Conservation (phyloP, 2,888 invertebrate species). For the Dryobotodes eremita region DNA sequence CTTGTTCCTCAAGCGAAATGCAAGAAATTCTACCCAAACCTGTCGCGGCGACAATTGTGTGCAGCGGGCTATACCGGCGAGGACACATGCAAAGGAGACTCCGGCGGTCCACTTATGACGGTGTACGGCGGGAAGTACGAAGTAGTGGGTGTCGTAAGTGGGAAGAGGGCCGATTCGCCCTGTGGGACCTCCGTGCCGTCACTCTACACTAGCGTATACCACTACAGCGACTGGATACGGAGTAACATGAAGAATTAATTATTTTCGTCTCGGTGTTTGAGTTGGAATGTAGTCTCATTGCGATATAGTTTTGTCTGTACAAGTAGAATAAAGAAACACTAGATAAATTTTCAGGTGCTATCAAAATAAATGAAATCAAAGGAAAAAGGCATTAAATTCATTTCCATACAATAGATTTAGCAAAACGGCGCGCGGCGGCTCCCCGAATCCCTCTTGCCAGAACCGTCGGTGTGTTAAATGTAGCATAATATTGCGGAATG, state of each 20-base stretch:
- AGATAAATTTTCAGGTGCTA: background rate
- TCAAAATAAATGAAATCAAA: slow-evolving; percentile 49
- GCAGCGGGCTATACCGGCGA: slow-evolving; percentile 84
- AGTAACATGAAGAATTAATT: slow-evolving; percentile 72
- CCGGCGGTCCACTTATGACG: slow-evolving; percentile 87
- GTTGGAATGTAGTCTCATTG: background rate
- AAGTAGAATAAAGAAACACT: slow-evolving; percentile 14
- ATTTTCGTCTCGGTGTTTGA: slow-evolving; percentile 11
- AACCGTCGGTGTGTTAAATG: slow-evolving; percentile 63
- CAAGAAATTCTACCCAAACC: slow-evolving; percentile 75
- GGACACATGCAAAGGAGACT: slow-evolving; percentile 88
- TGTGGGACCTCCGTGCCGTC: slow-evolving; percentile 86
- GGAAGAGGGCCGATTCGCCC: slow-evolving; percentile 83
- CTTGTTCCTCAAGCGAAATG: slow-evolving; percentile 82
- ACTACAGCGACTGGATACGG: slow-evolving; percentile 83
- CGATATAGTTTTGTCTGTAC: background rate
- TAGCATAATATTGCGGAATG: slow-evolving; percentile 64
- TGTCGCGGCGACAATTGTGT: slow-evolving; percentile 82
- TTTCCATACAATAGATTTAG: slow-evolving; percentile 50
- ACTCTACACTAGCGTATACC: slow-evolving; percentile 85
- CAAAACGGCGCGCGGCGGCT: slow-evolving; percentile 25
- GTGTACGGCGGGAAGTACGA: slow-evolving; percentile 82
- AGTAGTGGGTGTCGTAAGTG: slow-evolving; percentile 86
- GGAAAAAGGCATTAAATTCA: slow-evolving; percentile 44
- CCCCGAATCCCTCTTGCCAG: slow-evolving; percentile 46